Percentiles rank a stretch among this genome's conserved stretches.
Conservation (phyloP, 2,797 vertebrate species). For the Potorous gilbertii region DNA sequence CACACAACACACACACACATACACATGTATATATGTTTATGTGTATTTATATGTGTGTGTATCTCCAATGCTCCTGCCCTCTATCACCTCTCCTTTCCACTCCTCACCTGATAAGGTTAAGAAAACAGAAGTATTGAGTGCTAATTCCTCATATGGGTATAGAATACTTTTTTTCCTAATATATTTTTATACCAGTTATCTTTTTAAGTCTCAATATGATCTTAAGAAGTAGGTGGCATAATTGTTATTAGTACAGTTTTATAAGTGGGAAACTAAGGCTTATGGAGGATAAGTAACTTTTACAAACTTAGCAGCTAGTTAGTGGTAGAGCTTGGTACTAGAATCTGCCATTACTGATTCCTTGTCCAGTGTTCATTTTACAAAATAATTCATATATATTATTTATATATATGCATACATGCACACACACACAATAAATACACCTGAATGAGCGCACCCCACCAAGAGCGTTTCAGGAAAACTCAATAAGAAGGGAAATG, state of each 20-base stretch:
- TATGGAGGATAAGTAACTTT: background rate
- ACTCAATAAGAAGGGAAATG: background rate
- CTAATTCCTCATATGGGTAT: background rate
- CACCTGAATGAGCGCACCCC: background rate
- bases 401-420: background rate
- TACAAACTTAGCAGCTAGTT: background rate
- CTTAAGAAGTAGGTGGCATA: background rate
- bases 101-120: background rate
- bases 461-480: slow-evolving; percentile 23
- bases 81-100: background rate
- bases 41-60: background rate
- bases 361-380: background rate
- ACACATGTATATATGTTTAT: too few species aligned
- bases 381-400: background rate
- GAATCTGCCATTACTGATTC: background rate
- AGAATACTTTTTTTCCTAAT: background rate
- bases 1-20: too few species aligned
- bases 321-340: background rate
- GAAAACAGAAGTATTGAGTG: background rate
- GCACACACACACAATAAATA: background rate
- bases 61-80: background rate
- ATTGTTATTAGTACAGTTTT: background rate
- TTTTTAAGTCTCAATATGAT: background rate
- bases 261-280: background rate
- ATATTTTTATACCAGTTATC: background rate